A percentile compares a stretch with the other conserved stretches of the same genome.
These are phyloP conservation scores for Monopterus albus DNA, from an alignment of 2,113 vertebrate genomes.

Conservation along the genomic window DNA sequence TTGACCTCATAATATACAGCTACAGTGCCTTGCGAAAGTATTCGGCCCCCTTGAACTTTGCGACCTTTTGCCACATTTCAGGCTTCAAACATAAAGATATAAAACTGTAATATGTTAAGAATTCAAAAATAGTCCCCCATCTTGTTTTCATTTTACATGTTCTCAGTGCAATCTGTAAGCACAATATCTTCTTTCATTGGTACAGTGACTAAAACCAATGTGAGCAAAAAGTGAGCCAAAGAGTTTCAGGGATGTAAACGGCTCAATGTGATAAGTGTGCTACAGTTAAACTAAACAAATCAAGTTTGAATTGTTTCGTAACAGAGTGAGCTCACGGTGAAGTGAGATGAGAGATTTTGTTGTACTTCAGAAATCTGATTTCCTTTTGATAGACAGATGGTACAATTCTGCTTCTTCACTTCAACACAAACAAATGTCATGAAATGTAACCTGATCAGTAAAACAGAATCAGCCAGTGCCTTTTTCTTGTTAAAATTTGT, in stretches of 20 bases:
- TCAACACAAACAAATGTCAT: neutral
- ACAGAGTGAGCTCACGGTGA: neutral
- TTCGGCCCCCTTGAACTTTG: too few relatives aligned
- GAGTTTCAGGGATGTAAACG: neutral
- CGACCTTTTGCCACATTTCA: too few relatives aligned
- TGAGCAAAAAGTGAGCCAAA: constrained; percentile 3
- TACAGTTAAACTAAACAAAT: neutral
- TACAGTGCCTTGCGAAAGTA: too few relatives aligned
- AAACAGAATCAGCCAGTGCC: neutral
- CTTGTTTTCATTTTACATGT: constrained; percentile 41
- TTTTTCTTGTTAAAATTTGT: neutral
- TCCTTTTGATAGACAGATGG: neutral
- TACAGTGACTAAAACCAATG: neutral
- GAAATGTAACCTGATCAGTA: neutral
- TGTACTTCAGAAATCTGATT: neutral
- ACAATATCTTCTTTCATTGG: constrained; percentile 13
- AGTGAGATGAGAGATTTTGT: neutral
- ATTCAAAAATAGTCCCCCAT: constrained; percentile 8
- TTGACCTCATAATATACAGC: neutral
- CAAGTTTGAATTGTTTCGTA: neutral
- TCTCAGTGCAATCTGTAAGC: constrained; percentile 15
- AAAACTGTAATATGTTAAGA: too few relatives aligned
- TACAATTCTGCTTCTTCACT: neutral
- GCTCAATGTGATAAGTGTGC: neutral
- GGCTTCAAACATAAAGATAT: too few relatives aligned